phyloP scores from a whole-genome alignment of 2,888 invertebrate genomes.

The Platycheirus rosarum region DNA sequence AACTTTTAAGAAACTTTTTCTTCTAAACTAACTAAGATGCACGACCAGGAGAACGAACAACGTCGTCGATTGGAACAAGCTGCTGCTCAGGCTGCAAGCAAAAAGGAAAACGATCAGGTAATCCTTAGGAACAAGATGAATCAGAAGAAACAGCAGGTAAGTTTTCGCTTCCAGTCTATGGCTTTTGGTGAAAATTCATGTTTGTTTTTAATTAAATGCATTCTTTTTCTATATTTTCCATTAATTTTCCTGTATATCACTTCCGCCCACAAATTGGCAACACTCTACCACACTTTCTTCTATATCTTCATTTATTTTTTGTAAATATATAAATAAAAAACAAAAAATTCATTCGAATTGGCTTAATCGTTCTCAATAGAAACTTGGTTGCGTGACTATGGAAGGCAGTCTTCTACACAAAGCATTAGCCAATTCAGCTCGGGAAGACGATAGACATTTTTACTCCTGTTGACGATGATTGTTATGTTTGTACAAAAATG shows the following conservation, averaged over 20 bases:
- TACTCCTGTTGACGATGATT: slow-evolving; percentile 66
- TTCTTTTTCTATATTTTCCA: slow-evolving; percentile 41
- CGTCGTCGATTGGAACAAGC: slow-evolving; percentile 93
- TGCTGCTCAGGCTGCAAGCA: slow-evolving; percentile 87
- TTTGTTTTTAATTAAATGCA: slow-evolving; percentile 28
- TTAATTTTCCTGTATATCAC: slow-evolving; percentile 44
- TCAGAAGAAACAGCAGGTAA: slow-evolving; percentile 96
- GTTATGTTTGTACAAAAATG: slow-evolving; percentile 12
- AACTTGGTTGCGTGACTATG: slow-evolving; percentile 82
- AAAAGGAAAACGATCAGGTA: slow-evolving; percentile 88
- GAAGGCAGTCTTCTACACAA: slow-evolving; percentile 80
- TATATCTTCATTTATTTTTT: slow-evolving; percentile 27
- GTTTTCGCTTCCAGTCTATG: slow-evolving; percentile 75
- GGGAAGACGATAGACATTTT: slow-evolving; percentile 62
- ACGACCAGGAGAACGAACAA: slow-evolving; percentile 96
- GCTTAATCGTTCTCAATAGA: slow-evolving; percentile 76
- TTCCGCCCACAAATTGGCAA: slow-evolving; percentile 48
- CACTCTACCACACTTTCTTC: slow-evolving; percentile 36
- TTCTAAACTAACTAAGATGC: slow-evolving; percentile 85
- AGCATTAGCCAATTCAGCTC: slow-evolving; percentile 65
- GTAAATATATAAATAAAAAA: slow-evolving; percentile 14
- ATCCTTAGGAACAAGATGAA: slow-evolving; percentile 89
- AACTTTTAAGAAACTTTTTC: background rate
- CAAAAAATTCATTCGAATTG: slow-evolving; percentile 42
- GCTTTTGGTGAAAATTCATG: slow-evolving; percentile 61